Conservation (phyloP, 2,113 vertebrate genomes). For the Progne subis region DNA sequence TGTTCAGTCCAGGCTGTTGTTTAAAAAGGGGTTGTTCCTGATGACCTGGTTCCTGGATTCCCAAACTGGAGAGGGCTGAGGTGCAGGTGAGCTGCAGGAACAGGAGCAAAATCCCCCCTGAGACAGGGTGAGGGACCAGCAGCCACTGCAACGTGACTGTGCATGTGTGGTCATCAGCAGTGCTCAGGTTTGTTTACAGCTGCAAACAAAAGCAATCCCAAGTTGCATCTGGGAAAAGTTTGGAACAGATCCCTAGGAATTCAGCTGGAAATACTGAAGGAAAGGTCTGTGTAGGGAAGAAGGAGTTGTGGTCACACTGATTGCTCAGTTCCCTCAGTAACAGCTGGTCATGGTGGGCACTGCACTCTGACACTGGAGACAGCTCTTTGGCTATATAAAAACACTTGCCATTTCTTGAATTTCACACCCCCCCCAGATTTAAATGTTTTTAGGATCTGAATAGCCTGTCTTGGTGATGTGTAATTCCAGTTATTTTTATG, state of each 20-base stretch:
- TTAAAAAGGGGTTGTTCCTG: not conserved
- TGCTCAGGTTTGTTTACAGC: not conserved
- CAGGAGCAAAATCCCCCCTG: not conserved
- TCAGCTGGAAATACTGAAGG: not conserved
- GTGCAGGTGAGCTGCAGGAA: not conserved
- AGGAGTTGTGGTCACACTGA: not conserved
- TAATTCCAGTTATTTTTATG: not conserved
- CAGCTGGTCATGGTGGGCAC: not conserved
- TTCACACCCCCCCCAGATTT: no score
- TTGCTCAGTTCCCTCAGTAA: not conserved
- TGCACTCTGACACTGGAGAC: no score
- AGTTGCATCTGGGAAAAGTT: not conserved
- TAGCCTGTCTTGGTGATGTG: accelerated
- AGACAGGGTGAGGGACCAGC: not conserved
- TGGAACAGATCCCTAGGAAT: not conserved
- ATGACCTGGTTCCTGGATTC: not conserved
- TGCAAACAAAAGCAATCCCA: not conserved
- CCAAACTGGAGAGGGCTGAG: not conserved
- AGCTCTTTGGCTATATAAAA: not conserved
- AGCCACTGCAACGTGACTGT: not conserved
- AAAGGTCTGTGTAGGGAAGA: not conserved
- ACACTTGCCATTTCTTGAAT: not conserved
- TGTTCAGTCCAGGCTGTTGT: not conserved
- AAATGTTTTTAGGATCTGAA: not conserved
- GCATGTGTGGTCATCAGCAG: not conserved